Conservation (phyloP, 1,140 invertebrate species). For the Sipha flava region DNA sequence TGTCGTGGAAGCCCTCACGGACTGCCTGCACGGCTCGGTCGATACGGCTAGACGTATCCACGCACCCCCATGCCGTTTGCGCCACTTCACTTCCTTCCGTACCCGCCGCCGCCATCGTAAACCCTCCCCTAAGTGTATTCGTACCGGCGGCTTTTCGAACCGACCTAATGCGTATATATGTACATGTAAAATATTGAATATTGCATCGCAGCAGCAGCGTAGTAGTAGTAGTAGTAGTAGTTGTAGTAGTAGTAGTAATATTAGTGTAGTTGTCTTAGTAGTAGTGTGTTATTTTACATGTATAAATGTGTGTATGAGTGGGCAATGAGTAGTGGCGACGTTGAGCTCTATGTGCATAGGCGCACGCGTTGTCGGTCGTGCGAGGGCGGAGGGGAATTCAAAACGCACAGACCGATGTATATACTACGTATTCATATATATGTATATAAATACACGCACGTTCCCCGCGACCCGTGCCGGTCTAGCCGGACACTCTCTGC, state of each 20-base stretch:
- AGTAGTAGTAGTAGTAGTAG: no score
- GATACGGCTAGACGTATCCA: slow-evolving; percentile 36
- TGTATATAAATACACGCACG: not conserved
- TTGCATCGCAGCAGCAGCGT: no score
- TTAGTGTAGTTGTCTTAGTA: no score
- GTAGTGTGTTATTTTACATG: no score
- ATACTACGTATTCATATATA: not conserved
- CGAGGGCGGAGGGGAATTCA: not conserved
- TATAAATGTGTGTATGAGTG: not conserved
- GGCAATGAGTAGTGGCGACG: not conserved
- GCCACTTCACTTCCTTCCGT: not conserved
- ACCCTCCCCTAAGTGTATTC: no score
- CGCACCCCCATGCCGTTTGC: not conserved
- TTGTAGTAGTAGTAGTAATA: no score
- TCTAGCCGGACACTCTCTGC: slow-evolving; percentile 6
- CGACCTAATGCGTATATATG: no score
- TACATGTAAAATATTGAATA: no score
- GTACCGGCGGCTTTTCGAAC: no score
- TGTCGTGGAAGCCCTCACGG: no score
- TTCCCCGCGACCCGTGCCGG: not conserved
- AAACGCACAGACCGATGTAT: not conserved
- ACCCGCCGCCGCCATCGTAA: not conserved
- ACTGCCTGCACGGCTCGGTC: not conserved
- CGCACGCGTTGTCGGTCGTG: not conserved
- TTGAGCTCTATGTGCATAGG: not conserved